These are phyloP conservation scores for Volucella inflata DNA, from an alignment of 2,888 invertebrate species.

Conservation along the genomic window DNA sequence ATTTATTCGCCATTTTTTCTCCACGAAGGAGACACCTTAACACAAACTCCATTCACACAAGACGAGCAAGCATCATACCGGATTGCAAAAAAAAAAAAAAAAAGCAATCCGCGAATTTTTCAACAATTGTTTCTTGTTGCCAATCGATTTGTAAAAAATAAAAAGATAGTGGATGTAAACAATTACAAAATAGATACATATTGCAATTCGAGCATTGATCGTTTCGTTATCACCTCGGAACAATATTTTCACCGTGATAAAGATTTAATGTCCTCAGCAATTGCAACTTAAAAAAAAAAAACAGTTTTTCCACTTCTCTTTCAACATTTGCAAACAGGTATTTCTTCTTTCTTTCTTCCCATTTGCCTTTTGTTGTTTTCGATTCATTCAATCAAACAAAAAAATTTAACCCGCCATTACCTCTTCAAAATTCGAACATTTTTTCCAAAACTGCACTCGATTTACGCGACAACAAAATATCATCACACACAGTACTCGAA, in stretches of 20 bases:
- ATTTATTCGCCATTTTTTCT: slow-evolving; percentile 34
- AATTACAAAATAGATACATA: slow-evolving; percentile 26
- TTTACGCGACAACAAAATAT: slow-evolving; percentile 9
- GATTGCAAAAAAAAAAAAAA: neutral
- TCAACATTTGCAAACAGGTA: slow-evolving; percentile 46
- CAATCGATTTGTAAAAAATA: slow-evolving; percentile 31
- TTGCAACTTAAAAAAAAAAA: neutral
- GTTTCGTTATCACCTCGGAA: neutral
- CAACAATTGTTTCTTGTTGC: slow-evolving; percentile 37
- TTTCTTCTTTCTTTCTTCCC: slow-evolving; percentile 37
- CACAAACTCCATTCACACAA: neutral
- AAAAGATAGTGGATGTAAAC: slow-evolving; percentile 41
- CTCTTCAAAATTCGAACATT: slow-evolving; percentile 44
- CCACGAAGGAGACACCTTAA: neutral
- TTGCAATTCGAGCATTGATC: neutral
- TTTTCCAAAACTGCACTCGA: slow-evolving; percentile 52
- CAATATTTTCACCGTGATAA: slow-evolving; percentile 3
- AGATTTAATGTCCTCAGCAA: slow-evolving; percentile 6
- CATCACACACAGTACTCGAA: slow-evolving; percentile 15
- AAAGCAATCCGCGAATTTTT: slow-evolving; percentile 39
- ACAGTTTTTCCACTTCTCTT: neutral
- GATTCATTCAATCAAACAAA: neutral
- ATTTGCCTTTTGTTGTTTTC: slow-evolving; percentile 40
- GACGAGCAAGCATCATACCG: too few species aligned
- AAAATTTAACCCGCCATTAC: slow-evolving; percentile 55